Percentiles rank a stretch among this genome's conserved stretches.
These are phyloP conservation scores for Eupithecia subfuscata DNA, from an alignment of 2,888 invertebrate species.

Conservation along the genomic window DNA sequence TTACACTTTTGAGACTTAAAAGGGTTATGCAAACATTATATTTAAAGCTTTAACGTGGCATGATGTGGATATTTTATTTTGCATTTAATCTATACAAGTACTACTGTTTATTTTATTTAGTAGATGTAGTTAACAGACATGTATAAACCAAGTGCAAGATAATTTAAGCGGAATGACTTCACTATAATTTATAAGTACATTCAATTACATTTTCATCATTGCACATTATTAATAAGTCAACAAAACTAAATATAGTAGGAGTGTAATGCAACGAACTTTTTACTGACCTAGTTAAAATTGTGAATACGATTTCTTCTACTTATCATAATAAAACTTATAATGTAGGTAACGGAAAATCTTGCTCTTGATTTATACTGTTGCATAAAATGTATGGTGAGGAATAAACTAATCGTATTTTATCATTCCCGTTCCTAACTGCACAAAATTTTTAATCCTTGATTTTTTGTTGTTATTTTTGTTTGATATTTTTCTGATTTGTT, in stretches of 20 bases:
- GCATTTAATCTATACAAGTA: constrained; percentile 54
- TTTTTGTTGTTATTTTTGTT: constrained; percentile 72
- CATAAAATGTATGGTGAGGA: constrained; percentile 75
- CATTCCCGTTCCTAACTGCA: constrained; percentile 80
- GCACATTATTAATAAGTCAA: constrained; percentile 27
- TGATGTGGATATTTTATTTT: constrained; percentile 67
- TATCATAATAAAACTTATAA: background rate
- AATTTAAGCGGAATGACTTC: constrained; percentile 17
- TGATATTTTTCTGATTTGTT: constrained; percentile 82
- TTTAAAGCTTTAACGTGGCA: constrained; percentile 59
- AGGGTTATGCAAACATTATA: constrained; percentile 40
- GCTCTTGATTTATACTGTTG: constrained; percentile 70
- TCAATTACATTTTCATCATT: constrained; percentile 28
- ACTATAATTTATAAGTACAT: constrained; percentile 39
- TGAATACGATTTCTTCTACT: background rate
- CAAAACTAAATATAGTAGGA: background rate
- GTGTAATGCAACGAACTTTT: background rate
- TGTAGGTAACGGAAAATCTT: constrained; percentile 49
- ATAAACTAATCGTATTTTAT: constrained; percentile 79
- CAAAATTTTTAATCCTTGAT: constrained; percentile 63
- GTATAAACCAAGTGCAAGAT: constrained; percentile 74
- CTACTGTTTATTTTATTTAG: constrained; percentile 59
- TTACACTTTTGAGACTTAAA: constrained; percentile 44
- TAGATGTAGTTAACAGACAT: constrained; percentile 57
- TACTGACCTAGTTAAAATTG: background rate